Evolutionary conservation across 2,797 vertebrate genomes (phyloP), one percentile per base, ranked within the genome.

Genomic region (Allenopithecus nigroviridis): DNA sequence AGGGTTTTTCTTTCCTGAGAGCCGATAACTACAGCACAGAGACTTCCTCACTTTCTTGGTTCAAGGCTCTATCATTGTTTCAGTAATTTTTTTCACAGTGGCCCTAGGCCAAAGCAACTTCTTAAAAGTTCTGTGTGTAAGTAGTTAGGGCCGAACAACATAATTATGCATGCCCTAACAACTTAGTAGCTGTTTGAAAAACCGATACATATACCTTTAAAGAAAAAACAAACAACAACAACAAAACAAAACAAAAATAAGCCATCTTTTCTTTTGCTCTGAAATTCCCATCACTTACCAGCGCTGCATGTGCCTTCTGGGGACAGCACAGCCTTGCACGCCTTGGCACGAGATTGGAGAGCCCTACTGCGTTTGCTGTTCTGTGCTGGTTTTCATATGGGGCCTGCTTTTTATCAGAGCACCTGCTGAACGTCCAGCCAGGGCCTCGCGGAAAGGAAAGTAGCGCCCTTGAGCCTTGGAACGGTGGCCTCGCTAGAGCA

Each of bases 401-500:
- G 36, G 2, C 17, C 30, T 68, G 68, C n/a, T 74, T 75, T 74
- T 59, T 12, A 50, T 48, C 24, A 24, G 9, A n/a, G 57, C 11
- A 39, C 26, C 28, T 9, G 43, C 10, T 53, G 43, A 41, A 61
- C 57, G 10, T n/a, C 28, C 17, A 26, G 24, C 57, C 4, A 4
- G 14, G 70, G 76, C 41, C 28, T 46, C 39, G 5, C 0, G 10
- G 46, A n/a, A 57, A 30, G 36, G 41, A 46, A 48, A 26, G 19
- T 5, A 43, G 12, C 1, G 26, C 22, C 0, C 2, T 19, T 0
- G 64, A 1, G 12, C 4, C 8, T 2, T 46, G 74, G 19, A 21
- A 5, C 24, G 0, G 5, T 24, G 19, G 14, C 0, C 12, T 6
- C 2, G 8, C 46, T 36, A 33, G 39, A 33, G 26, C 55, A 19